Percentiles rank a stretch among this genome's conserved stretches.
Conservation (phyloP, 2,888 invertebrate genomes). For the Polyploca ridens region DNA sequence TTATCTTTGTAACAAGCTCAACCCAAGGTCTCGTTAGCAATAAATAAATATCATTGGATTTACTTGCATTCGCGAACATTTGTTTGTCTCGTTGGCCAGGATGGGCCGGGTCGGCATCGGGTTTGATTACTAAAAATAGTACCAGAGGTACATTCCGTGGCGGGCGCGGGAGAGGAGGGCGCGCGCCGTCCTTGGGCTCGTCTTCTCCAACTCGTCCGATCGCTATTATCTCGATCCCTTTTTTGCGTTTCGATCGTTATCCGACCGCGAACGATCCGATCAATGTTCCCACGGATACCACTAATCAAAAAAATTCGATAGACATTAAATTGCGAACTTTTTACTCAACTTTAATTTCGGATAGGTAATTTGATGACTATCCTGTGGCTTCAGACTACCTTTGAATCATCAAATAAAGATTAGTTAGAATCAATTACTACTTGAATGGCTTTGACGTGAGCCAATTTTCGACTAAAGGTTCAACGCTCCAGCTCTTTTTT, state of each 20-base stretch:
- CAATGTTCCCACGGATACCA: constrained; percentile 73
- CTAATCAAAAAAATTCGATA: constrained; percentile 67
- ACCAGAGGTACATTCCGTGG: constrained; percentile 65
- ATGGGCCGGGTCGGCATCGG: constrained; percentile 60
- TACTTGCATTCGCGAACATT: constrained; percentile 59
- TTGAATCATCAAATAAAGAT: constrained; percentile 39
- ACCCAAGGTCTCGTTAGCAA: constrained; percentile 47
- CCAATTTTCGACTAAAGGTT: constrained; percentile 36
- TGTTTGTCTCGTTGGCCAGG: constrained; percentile 52
- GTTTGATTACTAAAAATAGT: constrained; percentile 81
- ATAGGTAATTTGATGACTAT: constrained; percentile 49
- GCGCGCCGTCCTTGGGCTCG: constrained; percentile 69
- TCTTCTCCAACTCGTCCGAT: constrained; percentile 57
- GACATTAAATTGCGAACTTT: constrained; percentile 70
- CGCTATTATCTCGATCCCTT: constrained; percentile 77
- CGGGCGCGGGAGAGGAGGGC: constrained; percentile 45
- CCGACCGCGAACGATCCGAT: constrained; percentile 77
- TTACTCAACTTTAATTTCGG: constrained; percentile 63
- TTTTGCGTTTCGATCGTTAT: constrained; percentile 81
- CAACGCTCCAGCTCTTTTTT: constrained; percentile 34
- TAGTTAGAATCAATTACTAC: constrained; percentile 30
- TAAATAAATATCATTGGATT: constrained; percentile 45
- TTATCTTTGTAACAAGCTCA: constrained; percentile 41
- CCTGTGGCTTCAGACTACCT: constrained; percentile 48
- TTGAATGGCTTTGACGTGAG: constrained; percentile 40